Conservation (phyloP, 2,888 invertebrate species). For the Stomorhina lunata region DNA sequence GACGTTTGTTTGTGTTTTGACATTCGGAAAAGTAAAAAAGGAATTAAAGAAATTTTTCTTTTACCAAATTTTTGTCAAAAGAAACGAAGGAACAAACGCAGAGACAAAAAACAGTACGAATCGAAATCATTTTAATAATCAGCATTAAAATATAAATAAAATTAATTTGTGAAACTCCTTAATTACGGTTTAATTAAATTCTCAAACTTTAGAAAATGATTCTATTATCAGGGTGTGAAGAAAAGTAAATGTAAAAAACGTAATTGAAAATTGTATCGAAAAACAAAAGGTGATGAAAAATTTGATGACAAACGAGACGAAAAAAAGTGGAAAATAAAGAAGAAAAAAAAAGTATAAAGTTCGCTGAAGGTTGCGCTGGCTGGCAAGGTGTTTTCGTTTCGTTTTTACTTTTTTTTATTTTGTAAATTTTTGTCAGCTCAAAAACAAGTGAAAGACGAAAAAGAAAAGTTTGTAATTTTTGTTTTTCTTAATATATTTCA, state of each 20-base stretch:
- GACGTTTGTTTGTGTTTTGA: not conserved
- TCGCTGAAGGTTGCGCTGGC: conserved; percentile 64
- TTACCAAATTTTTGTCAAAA: not conserved
- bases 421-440: conserved; percentile 29
- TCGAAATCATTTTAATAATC: conserved; percentile 31
- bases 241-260: not conserved
- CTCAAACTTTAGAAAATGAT: not conserved
- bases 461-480: too few relatives aligned
- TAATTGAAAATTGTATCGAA: not conserved
- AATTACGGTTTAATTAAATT: not conserved
- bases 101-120: conserved; percentile 22
- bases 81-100: not conserved
- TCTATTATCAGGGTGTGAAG: not conserved
- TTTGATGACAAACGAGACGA: conserved; percentile 29
- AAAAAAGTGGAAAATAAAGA: conserved; percentile 60
- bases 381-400: conserved; percentile 46
- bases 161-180: not conserved
- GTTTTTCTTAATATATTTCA: too few relatives aligned
- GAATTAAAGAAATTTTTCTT: conserved; percentile 23
- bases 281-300: not conserved
- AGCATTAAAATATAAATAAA: not conserved
- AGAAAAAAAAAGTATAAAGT: conserved; percentile 71
- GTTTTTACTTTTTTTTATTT: conserved; percentile 14
- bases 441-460: conserved; percentile 5
- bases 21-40: not conserved